Base-by-base conservation (phyloP, 2,888 invertebrate genomes). In the Dynastes hyllus region DNA sequence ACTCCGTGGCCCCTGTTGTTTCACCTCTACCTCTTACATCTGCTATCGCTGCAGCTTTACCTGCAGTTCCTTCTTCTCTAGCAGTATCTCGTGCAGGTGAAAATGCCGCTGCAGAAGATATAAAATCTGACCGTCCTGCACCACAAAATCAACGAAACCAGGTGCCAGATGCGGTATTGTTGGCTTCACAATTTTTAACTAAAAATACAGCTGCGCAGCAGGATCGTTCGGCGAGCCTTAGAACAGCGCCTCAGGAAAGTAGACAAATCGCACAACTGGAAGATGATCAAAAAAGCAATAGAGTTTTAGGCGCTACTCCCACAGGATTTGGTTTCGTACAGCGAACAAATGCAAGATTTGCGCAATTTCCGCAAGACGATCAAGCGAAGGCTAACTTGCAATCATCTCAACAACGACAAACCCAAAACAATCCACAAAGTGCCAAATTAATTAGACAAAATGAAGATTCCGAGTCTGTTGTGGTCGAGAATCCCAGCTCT, bases 391-490 rank as follows among this genome's bases (percentile, higher is more conserved):
- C 73, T 9, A 55, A 75, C 61, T 75, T 75, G 22, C 55, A 50
- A 61, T 11, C 11, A 3, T 3, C 45, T 22, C 40, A 45, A 2
- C 73, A n/a, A 3, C 45, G 13, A 5, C 45, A 22, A n/a, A 16
- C n/a, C 37, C 16, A 37, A 11, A 71, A 37, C 37, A 55, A 11
- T 40, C 11, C 61, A 13, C 61, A 61, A 16, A 75, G 29, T 22
- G 73, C 73, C 6, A 61, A 75, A n/a, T 45, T 75, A 3, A 61
- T 75, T 22, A 61, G 73, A 9, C 27, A 61, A 40, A 75, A 75
- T 61, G 73, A 75, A 27, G 73, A 75, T 61, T 61, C 73, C 6
- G 73, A 75, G 40, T 75, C 73, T n/a, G 27, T 75, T 13, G 73
- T 61, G 29, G 50, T 75, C 16, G 45, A 45, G 27, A 75, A 37